A percentile compares a stretch with the other conserved stretches of the same genome.
phyloP scores from a whole-genome alignment of 1,140 invertebrate genomes.

The Drosophila pandora region DNA sequence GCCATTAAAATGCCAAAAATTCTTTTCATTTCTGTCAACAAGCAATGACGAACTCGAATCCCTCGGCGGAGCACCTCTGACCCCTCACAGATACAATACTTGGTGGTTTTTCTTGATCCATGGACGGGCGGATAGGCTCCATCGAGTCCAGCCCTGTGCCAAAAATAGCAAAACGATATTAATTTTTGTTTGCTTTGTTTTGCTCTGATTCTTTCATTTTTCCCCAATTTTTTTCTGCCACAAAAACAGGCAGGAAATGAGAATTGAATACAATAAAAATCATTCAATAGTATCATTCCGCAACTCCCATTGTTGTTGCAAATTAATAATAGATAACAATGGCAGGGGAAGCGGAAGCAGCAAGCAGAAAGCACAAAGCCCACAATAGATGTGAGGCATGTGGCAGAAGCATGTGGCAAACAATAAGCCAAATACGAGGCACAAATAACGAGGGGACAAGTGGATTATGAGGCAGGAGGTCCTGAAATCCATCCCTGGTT shows the following conservation, averaged over 20 bases:
- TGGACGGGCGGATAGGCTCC: slow-evolving; percentile 11
- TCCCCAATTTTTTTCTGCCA: slow-evolving; percentile 9
- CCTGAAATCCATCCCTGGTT: slow-evolving; percentile 41
- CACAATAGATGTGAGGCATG: not conserved
- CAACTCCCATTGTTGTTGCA: slow-evolving; percentile 30
- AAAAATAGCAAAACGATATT: slow-evolving; percentile 69
- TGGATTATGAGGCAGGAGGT: slow-evolving; percentile 29
- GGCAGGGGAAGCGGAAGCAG: slow-evolving; percentile 18
- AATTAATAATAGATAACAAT: slow-evolving; percentile 78
- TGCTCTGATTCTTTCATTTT: slow-evolving; percentile 9
- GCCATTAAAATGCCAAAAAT: slow-evolving; percentile 24
- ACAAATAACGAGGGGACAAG: slow-evolving; percentile 26
- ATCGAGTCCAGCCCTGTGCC: slow-evolving; percentile 38
- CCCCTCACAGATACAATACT: slow-evolving; percentile 1
- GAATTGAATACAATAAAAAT: slow-evolving; percentile 77
- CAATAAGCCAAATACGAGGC: slow-evolving; percentile 37
- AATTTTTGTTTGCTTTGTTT: slow-evolving; percentile 55
- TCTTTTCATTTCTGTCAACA: slow-evolving; percentile 30
- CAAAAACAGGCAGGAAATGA: slow-evolving; percentile 56
- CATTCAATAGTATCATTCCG: slow-evolving; percentile 51
- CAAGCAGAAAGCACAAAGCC: slow-evolving; percentile 25
- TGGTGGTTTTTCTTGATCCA: slow-evolving; percentile 31
- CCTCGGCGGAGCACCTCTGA: slow-evolving; percentile 19
- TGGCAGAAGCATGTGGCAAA: slow-evolving; percentile 20
- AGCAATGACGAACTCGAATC: slow-evolving; percentile 16